Conservation (phyloP, 2,113 vertebrate species). For the Malurus alboscapulatus region DNA sequence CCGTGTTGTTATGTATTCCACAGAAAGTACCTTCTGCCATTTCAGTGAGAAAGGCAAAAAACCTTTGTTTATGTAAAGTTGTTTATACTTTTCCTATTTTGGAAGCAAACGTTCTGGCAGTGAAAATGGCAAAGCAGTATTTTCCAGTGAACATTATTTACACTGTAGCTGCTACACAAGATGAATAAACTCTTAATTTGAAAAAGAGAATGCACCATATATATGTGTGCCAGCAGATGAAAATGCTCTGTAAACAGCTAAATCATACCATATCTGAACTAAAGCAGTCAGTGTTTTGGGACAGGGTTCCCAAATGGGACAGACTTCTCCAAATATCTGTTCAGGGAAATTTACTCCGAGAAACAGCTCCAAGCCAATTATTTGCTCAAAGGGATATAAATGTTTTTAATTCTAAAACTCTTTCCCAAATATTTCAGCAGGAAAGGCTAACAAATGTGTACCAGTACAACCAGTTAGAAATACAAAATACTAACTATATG, state of each 20-base stretch:
- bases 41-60: not conserved
- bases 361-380: not conserved
- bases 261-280: not conserved
- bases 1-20: not conserved
- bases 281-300: not conserved
- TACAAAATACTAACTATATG: rapidly evolving
- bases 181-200: not conserved
- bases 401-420: not conserved
- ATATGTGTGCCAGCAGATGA: not conserved
- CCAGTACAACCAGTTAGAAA: not conserved
- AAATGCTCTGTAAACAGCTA: not conserved
- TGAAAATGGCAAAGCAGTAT: not conserved
- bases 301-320: not conserved
- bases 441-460: not conserved
- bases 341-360: not conserved
- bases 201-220: not conserved
- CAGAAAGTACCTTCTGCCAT: not conserved
- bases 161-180: not conserved
- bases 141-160: not conserved
- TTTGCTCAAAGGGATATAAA: not conserved
- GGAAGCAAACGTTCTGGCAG: not conserved
- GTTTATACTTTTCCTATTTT: not conserved
- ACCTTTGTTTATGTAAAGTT: not conserved
- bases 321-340: not conserved
- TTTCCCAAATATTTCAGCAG: not conserved